phyloP scores from a whole-genome alignment of 92 coral and sea anemone genomes.

The Epizoanthus illoricatus region DNA sequence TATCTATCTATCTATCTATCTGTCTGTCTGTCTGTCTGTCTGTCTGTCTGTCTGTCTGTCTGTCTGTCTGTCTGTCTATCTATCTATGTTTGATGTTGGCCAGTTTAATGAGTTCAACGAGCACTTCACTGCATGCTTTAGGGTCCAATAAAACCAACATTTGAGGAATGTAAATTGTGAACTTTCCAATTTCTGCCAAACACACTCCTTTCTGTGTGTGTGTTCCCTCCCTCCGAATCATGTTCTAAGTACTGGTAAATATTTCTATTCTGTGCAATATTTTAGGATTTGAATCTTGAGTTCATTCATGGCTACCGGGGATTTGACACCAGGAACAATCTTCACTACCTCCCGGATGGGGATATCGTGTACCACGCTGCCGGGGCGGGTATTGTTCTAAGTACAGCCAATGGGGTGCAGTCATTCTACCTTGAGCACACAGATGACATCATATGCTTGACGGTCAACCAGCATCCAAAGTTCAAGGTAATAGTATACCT shows the following conservation, averaged over 20 bases:
- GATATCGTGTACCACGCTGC: constrained; percentile 97
- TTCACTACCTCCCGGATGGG: constrained; percentile 88
- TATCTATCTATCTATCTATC: too few species aligned
- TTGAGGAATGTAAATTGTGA: too few species aligned
- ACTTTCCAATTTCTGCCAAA: too few species aligned
- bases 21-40: too few species aligned
- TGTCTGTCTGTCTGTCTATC: too few species aligned
- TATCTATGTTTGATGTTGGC: too few species aligned
- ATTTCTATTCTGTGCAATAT: not conserved
- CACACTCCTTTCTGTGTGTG: too few species aligned
- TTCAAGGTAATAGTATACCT: constrained; percentile 61
- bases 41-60: too few species aligned
- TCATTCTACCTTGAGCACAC: constrained; percentile 96
- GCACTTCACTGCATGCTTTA: not conserved
- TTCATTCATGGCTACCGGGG: constrained; percentile 98
- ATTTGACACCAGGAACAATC: constrained; percentile 95
- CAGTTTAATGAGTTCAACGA: too few species aligned
- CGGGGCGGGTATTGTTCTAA: constrained; percentile 93
- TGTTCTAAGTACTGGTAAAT: not conserved
- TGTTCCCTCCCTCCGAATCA: not conserved
- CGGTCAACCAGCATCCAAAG: constrained; percentile 97
- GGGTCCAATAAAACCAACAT: too few species aligned
- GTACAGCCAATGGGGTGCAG: constrained; percentile 90
- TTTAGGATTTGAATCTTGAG: constrained; percentile 87
- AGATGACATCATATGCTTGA: constrained; percentile 91